Base-by-base conservation (phyloP, 2,888 invertebrate genomes). In the Cosmia pyralina region DNA sequence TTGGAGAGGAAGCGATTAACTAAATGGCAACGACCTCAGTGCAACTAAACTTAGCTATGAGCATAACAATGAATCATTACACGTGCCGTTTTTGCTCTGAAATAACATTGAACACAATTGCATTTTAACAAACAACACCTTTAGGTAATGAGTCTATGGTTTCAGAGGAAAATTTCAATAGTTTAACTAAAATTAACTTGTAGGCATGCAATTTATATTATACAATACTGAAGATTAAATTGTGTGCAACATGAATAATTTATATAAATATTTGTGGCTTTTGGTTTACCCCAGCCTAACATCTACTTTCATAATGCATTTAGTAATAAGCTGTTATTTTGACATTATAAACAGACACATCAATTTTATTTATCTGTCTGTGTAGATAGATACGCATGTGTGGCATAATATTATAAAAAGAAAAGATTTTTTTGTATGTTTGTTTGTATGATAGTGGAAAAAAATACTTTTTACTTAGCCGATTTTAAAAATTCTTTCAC, bases 81-180 rank as follows among this genome's bases (percentile, higher is more conserved):
- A 86, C 86, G 86, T 86, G 86, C 72, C 82, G 72, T 48, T 64
- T 84, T 82, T 82, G 76, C 76, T 78, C 77, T 65, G 7, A 81
- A 75, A 85, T 79, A 77, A 72, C 63, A 77, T 75, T 72, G 78
- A 72, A 85, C 67, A 53, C 57, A 78, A 79, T 59, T 82, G 82
- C 82, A 83, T 55, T 81, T 69, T 58, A 50, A 34, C 48, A 53
- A 75, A 75, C 55, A 75, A 69, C 19, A 60, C 15, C 6, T 50
- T n/a, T 15, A 57, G 17, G 34, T 67, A 57, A 60, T 38, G 52
- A 60, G 19, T 38, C 28, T 28, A 59, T 41, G 4, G 2, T n/a
- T 71, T 53, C 15, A 17, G 13, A 73, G 77, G 77, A 79, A 66
- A 78, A 59, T n/a, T 48, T 48, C 28, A n/a, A 41, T 41, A 17